Conservation (phyloP, 2,888 invertebrate species). For the Cheilosia variabilis region DNA sequence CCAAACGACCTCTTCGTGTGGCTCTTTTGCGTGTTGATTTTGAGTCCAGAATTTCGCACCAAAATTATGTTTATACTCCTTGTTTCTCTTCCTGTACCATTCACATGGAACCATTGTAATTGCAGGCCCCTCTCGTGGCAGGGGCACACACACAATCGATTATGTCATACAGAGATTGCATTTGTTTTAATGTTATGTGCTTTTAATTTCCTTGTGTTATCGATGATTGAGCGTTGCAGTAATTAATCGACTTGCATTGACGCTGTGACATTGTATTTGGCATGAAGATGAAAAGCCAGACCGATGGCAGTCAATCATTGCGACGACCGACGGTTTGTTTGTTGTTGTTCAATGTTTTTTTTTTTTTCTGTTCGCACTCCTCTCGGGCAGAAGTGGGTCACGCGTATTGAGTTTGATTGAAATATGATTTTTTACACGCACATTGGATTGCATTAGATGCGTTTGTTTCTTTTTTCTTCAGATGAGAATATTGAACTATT, state of each 20-base stretch:
- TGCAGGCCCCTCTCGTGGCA: neutral
- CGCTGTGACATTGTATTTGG: slow-evolving; percentile 67
- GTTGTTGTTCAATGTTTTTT: neutral
- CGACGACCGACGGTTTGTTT: slow-evolving; percentile 33
- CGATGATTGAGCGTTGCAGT: slow-evolving; percentile 60
- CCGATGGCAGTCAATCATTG: slow-evolving; percentile 67
- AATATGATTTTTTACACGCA: slow-evolving; percentile 49
- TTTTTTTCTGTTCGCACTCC: slow-evolving; percentile 10
- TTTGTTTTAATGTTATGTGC: slow-evolving; percentile 72
- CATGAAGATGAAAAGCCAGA: slow-evolving; percentile 64
- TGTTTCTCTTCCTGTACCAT: slow-evolving; percentile 52
- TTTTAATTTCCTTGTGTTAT: slow-evolving; percentile 73
- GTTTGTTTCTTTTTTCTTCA: slow-evolving; percentile 2
- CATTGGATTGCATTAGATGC: slow-evolving; percentile 56
- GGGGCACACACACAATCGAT: slow-evolving; percentile 38
- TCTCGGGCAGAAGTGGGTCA: slow-evolving; percentile 68
- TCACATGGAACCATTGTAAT: slow-evolving; percentile 16
- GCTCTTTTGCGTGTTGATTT: neutral
- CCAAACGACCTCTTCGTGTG: neutral
- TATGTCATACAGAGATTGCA: slow-evolving; percentile 69
- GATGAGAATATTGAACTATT: slow-evolving; percentile 48
- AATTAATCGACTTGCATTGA: slow-evolving; percentile 36
- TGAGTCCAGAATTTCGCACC: slow-evolving; percentile 20
- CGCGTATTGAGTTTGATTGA: slow-evolving; percentile 63
- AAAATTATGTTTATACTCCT: slow-evolving; percentile 20